phyloP scores from a whole-genome alignment of 1,140 invertebrate genomes.

The Teleogryllus occipitalis region DNA sequence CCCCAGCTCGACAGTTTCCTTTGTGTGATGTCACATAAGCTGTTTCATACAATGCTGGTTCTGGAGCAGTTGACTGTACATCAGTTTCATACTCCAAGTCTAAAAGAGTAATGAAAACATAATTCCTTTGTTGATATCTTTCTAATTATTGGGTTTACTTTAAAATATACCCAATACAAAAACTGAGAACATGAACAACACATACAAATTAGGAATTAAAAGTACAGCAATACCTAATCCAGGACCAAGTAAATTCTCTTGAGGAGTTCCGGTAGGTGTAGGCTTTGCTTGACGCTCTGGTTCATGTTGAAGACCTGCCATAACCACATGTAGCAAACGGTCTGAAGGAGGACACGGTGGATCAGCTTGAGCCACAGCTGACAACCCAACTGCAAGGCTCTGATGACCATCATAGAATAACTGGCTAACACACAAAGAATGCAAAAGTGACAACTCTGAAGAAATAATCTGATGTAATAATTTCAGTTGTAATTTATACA shows the following conservation, averaged over 20 bases:
- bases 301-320: slow-evolving; percentile 79
- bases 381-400: slow-evolving; percentile 73
- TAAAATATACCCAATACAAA: no score
- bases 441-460: no score
- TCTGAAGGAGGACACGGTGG: slow-evolving; percentile 93
- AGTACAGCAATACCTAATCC: slow-evolving; percentile 55
- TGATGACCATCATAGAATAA: slow-evolving; percentile 90
- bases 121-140: no score
- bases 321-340: slow-evolving; percentile 74
- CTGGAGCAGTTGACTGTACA: slow-evolving; percentile 76
- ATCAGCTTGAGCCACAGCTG: slow-evolving; percentile 73
- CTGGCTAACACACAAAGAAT: slow-evolving; percentile 55
- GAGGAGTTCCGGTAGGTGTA: slow-evolving; percentile 33
- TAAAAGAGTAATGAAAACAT: slow-evolving; percentile 28
- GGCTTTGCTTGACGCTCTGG: slow-evolving; percentile 44
- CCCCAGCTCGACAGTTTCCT: slow-evolving; percentile 87
- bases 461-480: no score
- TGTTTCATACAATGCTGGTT: slow-evolving; percentile 93
- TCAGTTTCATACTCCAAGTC: slow-evolving; percentile 96
- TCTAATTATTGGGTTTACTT: no score
- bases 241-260: slow-evolving; percentile 64
- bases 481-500: no score
- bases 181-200: neutral
- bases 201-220: no score
- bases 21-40: slow-evolving; percentile 99